Evolutionary conservation across 2,113 vertebrate species (phyloP), one percentile per base, ranked within the genome.

Genomic region (Origma solitaria): DNA sequence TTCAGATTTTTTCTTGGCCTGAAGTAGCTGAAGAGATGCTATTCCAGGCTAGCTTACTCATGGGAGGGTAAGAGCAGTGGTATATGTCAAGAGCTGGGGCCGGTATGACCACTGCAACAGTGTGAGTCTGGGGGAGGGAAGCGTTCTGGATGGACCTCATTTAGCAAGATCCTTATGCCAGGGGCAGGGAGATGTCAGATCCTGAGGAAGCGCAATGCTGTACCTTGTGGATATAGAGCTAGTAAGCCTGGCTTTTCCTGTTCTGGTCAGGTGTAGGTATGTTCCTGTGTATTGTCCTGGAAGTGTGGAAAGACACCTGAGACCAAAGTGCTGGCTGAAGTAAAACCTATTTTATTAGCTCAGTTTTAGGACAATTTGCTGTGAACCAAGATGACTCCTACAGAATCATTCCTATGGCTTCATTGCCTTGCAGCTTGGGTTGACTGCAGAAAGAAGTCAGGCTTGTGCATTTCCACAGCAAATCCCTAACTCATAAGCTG

Each of bases 181-280:
- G 45, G 28, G 50, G 27, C 30, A 38, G 24, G 23, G 25, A 50
- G 16, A 16, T 64, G 33, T 27, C 0, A 0, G 24, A 25, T 71
- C 47, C 45, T 13, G 61, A 33, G 53, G 49, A 58, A 80, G 69
- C 42, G 20, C 37, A 56, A 1, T 0, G 0, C 35, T 62, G 6
- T 37, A 5, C 27, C 0, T 14, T 9, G 16, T 66, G 69, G 56
- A 13, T 54, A 78, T 30, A 45, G 56, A 58, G 72, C 54, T n/a
- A 3, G 33, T 13, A 38, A 50, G 38, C 31, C 23, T 68, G 70
- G 49, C 53, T 79, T 60, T 87, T 76, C 24, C 21, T 13, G 2
- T 62, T 64, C 33, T 35, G 31, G 7, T 44, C 30, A 38, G 45
- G 25, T 37, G 33, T 7, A 11, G 23, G 7, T 86, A 23, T 40